Base-by-base conservation (phyloP, 2,113 vertebrate species). In the Herpailurus yagouaroundi region DNA sequence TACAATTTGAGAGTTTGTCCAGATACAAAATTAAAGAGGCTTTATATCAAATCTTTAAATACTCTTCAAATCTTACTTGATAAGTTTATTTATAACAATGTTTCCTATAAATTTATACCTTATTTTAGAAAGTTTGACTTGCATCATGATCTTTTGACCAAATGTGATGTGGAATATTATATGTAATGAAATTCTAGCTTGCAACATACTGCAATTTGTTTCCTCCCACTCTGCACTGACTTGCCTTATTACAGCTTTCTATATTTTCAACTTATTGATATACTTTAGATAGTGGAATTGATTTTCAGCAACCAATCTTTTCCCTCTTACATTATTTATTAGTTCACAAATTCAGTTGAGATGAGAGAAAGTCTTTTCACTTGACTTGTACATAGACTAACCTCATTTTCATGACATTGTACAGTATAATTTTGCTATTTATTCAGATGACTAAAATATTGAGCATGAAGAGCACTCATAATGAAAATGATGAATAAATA, bases 401-500 rank as follows among this genome's bases (percentile, higher is more conserved):
- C 80, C 3, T 97, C 1, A 84, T 97, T 98, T 98, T 97, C 83
- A 95, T 96, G 1, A 97, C 66, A 97, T 91, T 63, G n/a, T 97
- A 95, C 81, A 23, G 84, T 95, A 97, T 60, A 98, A 97, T 97
- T 97, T 98, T 98, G 15, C 31, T 97, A 27, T 97, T 98, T 98
- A 97, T 97, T 97, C 68, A 96, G 25, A 77, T 96, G 97, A 76
- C 73, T 97, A 98, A 92, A 97, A 89, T 98, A 94, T 7, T 96
- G 94, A 98, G 36, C 87, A 71, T 66, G 93, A 88, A 97, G 38
- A 66, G 97, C 97, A 92, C 21, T 98, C 94, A 81, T 76, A 97
- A 91, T 84, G 66, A 93, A 98, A 98, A 97, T 69, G 16, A 95
- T 97, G 91, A 97, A 97, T 96, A 97, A 98, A 97, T 98, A 95